Evolutionary conservation across 2,113 vertebrate genomes (phyloP).

Genomic region (Odobenus rosmarus): DNA sequence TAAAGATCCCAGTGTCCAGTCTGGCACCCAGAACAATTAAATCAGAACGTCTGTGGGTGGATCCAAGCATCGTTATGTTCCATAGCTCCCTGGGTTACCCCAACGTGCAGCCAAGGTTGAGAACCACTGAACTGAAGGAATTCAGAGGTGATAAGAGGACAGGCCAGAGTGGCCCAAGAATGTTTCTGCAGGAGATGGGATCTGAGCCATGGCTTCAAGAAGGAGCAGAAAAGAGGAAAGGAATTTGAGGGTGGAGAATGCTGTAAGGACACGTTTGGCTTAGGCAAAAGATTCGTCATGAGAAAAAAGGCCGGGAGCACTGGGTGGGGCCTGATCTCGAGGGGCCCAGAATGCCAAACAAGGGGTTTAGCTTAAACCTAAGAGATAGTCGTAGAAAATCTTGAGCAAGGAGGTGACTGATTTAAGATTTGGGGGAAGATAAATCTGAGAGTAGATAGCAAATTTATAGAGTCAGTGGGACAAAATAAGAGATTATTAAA

Average conservation of each 20-base stretch:
- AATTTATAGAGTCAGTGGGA: neutral
- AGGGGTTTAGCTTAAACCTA: neutral
- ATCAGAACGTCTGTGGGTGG: neutral
- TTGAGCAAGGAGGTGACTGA: neutral
- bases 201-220: constrained; percentile 13
- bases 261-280: neutral
- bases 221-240: constrained; percentile 21
- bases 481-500: neutral
- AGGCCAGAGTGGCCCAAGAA: neutral
- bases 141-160: constrained; percentile 40
- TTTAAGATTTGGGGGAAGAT: constrained; percentile 29
- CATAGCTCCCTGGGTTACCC: neutral
- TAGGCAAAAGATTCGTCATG: neutral
- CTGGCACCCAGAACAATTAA: neutral
- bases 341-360: neutral
- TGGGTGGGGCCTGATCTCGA: neutral
- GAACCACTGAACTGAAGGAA: constrained; percentile 65
- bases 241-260: constrained; percentile 35
- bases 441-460: neutral
- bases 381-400: neutral
- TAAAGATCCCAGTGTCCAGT: neutral
- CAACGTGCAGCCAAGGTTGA: neutral
- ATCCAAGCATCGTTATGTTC: neutral
- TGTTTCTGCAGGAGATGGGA: constrained; percentile 53
- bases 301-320: neutral